Base-by-base conservation (phyloP, 2,797 vertebrate genomes). In the Crocodylus rhombifer region DNA sequence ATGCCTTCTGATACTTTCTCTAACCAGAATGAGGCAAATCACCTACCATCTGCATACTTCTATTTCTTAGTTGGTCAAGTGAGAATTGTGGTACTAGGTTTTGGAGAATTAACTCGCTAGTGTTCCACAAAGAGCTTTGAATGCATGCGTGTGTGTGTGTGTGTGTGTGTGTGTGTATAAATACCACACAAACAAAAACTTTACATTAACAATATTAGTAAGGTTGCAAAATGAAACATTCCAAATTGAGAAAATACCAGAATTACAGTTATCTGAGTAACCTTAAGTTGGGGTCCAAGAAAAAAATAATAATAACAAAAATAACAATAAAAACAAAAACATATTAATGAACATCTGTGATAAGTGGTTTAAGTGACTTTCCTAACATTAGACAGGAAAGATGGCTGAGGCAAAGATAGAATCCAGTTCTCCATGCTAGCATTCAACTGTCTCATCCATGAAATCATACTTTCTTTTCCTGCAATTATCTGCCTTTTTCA, bases 301-400 rank as follows among this genome's bases (percentile, higher is more conserved):
- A 82, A 85, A 69, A 85, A 86, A 90, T 26, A 56, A 18, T 69
- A 55, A 82, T 90, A 80, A 65, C 33, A 17, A 67, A 92, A 94
- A 87, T 80, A 11, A 55, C 33, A 17, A 67, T 91, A 94, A 87
- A 78, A 11, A 55, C 69, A 82, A 3, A 10, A 12, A 4, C 0
- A 1, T 17, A 77, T 90, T 77, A 62, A 33, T 64, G 87, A 58
- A 25, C 51, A 88, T 82, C 26, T 86, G 28, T 90, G 75, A 74
- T 62, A 79, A 91, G 12, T 26, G 2, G 51, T 64, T 58, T 86
- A 73, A 86, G 64, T 84, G 55, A 94, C 62, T 30, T 85, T 56
- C 57, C 60, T 94, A 56, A 30, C 58, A 83, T 55, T 51, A 2
- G 0, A 23, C 55, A 89, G 26, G 56, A 57, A 79, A 87, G 36